Conservation (phyloP, 2,888 invertebrate species). For the Ephialtes manifestator region DNA sequence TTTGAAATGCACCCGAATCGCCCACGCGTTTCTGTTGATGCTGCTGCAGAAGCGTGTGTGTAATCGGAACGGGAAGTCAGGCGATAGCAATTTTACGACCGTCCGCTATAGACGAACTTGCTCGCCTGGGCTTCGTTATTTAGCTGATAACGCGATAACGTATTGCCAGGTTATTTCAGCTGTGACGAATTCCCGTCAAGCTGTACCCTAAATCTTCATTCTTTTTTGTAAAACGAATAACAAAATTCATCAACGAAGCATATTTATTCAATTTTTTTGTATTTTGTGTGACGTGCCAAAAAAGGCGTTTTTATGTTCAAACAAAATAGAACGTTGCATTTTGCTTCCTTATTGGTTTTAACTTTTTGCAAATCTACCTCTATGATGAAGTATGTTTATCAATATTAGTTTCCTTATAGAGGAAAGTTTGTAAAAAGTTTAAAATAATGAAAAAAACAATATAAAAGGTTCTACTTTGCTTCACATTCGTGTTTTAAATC, state of each 20-base stretch:
- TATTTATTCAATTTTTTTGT: background rate
- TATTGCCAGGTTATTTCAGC: slow-evolving; percentile 20
- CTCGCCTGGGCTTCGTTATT: slow-evolving; percentile 25
- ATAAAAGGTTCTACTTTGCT: too few species aligned
- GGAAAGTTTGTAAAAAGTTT: too few species aligned
- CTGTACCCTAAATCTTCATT: background rate
- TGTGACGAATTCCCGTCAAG: background rate
- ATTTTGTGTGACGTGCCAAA: background rate
- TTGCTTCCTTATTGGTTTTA: too few species aligned
- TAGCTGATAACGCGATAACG: slow-evolving; percentile 39
- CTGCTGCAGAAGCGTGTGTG: background rate
- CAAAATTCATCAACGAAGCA: background rate
- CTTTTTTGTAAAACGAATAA: background rate
- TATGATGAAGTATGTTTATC: too few species aligned
- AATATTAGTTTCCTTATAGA: too few species aligned
- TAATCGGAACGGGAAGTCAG: slow-evolving; percentile 37
- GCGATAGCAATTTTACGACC: slow-evolving; percentile 42
- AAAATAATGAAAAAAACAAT: too few species aligned
- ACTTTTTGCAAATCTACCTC: too few species aligned
- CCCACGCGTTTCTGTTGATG: background rate
- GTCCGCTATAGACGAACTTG: background rate
- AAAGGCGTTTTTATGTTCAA: background rate
- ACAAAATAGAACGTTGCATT: too few species aligned
- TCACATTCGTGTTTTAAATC: too few species aligned
- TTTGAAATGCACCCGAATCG: background rate